phyloP scores from a whole-genome alignment of 2,113 vertebrate genomes.

The Passer montanus region DNA sequence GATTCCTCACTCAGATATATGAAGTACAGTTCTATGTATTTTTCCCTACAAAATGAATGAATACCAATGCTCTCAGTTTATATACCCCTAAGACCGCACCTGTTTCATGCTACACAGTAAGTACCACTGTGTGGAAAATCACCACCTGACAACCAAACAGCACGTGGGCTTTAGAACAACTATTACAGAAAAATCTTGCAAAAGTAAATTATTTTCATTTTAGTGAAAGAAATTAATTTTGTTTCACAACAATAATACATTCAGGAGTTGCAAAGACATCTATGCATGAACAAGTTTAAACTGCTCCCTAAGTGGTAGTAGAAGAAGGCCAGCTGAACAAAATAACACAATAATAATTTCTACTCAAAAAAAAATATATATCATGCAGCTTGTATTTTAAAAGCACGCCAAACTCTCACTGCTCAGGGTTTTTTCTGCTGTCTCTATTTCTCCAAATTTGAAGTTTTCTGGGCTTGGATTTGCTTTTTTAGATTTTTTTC shows the following conservation, averaged over 20 bases:
- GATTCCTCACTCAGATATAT: background rate
- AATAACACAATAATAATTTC: background rate
- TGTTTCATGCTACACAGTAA: background rate
- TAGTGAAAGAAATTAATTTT: conserved; percentile 9
- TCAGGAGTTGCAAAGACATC: conserved; percentile 22
- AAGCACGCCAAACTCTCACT: background rate
- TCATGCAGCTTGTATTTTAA: background rate
- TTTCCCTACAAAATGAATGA: background rate
- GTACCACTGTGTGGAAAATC: background rate
- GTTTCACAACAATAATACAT: background rate
- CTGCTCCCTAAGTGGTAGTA: background rate
- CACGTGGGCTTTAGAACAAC: background rate
- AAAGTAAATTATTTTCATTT: conserved; percentile 12
- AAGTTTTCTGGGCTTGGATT: background rate
- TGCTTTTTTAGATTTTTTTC: background rate
- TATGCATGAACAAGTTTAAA: background rate
- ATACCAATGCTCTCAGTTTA: background rate
- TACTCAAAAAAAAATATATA: background rate
- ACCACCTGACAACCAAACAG: background rate
- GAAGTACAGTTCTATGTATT: background rate
- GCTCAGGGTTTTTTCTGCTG: background rate
- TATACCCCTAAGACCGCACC: background rate
- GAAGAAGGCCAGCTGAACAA: conserved; percentile 2
- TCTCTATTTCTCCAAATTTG: background rate
- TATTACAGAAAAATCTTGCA: background rate